Conservation (phyloP, 2,113 vertebrate species). For the Eleginops maclovinus region DNA sequence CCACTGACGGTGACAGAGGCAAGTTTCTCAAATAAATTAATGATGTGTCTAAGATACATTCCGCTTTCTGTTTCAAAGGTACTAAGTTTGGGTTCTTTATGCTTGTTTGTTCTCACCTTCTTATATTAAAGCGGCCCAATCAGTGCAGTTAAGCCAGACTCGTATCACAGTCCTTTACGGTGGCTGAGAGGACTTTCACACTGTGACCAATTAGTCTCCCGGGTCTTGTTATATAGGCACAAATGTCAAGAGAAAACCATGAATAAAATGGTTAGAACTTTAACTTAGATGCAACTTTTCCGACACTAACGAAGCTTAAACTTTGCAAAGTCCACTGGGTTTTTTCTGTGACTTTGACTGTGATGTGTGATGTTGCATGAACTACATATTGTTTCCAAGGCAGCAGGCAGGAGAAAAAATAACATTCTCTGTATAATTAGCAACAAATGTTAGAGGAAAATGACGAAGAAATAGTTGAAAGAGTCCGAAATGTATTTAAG, state of each 20-base stretch:
- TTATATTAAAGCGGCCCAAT: conserved; percentile 15
- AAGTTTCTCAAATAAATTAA: conserved; percentile 21
- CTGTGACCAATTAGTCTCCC: conserved; percentile 42
- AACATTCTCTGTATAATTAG: not conserved
- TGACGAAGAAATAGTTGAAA: no score
- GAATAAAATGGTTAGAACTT: conserved; percentile 29
- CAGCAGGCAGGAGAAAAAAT: not conserved
- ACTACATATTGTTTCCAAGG: not conserved
- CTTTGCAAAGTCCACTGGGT: not conserved
- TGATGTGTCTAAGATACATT: not conserved
- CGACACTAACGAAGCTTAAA: conserved; percentile 17
- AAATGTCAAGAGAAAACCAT: conserved; percentile 16
- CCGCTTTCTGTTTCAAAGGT: conserved; percentile 7
- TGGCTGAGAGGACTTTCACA: conserved; percentile 21
- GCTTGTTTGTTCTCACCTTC: conserved; percentile 19
- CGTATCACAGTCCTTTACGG: not conserved
- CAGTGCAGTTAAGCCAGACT: conserved; percentile 3
- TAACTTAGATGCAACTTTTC: conserved; percentile 40
- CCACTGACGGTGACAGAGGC: conserved; percentile 14
- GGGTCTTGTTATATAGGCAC: conserved; percentile 26
- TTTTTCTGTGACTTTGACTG: not conserved
- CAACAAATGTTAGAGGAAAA: not conserved
- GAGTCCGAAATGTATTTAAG: no score
- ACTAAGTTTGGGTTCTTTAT: conserved; percentile 14
- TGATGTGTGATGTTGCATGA: conserved; percentile 14